Conservation (phyloP, 2,888 invertebrate genomes). For the Drosophila meridiana region DNA sequence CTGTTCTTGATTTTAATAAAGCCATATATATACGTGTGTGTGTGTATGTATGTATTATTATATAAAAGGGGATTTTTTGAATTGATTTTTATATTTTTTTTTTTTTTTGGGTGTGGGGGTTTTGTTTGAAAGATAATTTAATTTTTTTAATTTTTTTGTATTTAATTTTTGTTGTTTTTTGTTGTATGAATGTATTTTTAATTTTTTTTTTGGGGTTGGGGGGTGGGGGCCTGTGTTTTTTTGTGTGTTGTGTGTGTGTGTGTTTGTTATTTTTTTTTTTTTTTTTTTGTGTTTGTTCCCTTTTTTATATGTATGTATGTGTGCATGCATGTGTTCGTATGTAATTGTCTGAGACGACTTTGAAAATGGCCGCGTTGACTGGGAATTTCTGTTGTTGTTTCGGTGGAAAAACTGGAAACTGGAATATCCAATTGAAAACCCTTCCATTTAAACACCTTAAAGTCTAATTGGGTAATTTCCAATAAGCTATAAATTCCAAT, state of each 20-base stretch:
- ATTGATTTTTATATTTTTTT: too few species aligned
- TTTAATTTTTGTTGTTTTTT: too few species aligned
- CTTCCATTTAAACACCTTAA: conserved; percentile 7
- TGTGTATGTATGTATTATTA: neutral
- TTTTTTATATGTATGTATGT: neutral
- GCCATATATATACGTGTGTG: conserved; percentile 1
- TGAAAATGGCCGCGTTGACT: conserved; percentile 46
- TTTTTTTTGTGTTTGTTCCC: too few species aligned
- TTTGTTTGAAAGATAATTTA: too few species aligned
- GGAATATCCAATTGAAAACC: conserved; percentile 22
- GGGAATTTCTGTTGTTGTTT: conserved; percentile 27
- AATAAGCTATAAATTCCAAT: neutral
- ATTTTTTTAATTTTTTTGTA: too few species aligned
- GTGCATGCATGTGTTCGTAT: neutral
- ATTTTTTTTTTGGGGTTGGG: too few species aligned
- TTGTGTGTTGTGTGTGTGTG: too few species aligned
- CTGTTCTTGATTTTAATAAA: conserved; percentile 53
- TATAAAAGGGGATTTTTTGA: too few species aligned
- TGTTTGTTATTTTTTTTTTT: too few species aligned
- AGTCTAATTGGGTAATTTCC: neutral
- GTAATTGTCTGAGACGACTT: conserved; percentile 37
- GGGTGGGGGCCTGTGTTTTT: too few species aligned
- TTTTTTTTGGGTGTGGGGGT: too few species aligned
- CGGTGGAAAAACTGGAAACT: conserved; percentile 47
- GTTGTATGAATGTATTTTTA: too few species aligned